Conservation (phyloP, 2,113 vertebrate genomes). For the Myotis lucifugus region DNA sequence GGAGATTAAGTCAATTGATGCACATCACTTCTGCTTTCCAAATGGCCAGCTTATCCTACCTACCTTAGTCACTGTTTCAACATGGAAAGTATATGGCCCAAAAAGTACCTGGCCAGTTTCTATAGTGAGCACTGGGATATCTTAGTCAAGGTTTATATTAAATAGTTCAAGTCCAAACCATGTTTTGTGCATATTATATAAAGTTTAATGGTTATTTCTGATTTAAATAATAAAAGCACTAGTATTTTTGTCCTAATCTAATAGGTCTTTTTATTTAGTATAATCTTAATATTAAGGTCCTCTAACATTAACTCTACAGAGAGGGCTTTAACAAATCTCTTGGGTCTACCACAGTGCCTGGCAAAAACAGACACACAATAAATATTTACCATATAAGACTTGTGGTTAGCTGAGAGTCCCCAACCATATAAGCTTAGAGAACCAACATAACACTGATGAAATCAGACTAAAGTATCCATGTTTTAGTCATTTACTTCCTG, state of each 20-base stretch:
- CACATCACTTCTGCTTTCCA: neutral
- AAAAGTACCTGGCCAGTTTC: slow-evolving; percentile 19
- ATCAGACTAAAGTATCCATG: neutral
- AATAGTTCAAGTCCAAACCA: slow-evolving; percentile 13
- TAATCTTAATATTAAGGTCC: neutral
- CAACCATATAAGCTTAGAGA: neutral
- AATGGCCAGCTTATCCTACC: neutral
- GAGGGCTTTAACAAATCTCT: neutral
- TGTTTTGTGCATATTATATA: neutral
- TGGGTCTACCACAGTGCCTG: neutral
- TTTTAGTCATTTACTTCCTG: slow-evolving; percentile 16
- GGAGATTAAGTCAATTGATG: neutral
- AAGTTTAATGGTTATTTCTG: neutral
- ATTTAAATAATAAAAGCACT: neutral
- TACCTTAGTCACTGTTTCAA: neutral
- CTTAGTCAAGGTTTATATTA: slow-evolving; percentile 21
- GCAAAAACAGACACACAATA: neutral
- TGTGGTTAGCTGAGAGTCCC: neutral
- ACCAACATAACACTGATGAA: neutral
- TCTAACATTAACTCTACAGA: neutral
- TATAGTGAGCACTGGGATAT: neutral
- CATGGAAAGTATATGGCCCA: neutral
- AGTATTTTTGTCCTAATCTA: slow-evolving; percentile 3
- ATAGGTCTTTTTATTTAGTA: slow-evolving; percentile 5
- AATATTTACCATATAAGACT: slow-evolving; percentile 21